Conservation (phyloP, 1,140 invertebrate genomes). For the Bombyx mandarina region DNA sequence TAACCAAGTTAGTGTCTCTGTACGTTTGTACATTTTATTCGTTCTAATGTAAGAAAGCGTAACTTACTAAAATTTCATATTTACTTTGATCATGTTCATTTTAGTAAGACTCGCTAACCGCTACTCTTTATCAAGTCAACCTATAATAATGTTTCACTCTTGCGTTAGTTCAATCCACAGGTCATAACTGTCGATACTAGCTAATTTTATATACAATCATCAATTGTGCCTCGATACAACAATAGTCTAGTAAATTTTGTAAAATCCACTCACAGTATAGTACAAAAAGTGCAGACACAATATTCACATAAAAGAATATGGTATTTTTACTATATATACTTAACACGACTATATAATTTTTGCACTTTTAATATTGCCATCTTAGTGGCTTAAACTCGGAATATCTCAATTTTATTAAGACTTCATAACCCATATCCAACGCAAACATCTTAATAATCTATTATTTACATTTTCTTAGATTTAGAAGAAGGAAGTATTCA, state of each 20-base stretch:
- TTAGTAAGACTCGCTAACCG: constrained; percentile 9
- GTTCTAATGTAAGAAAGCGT: background rate
- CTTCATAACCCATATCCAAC: constrained; percentile 55
- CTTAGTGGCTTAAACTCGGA: constrained; percentile 65
- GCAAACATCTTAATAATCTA: constrained; percentile 39
- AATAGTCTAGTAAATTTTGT: constrained; percentile 43
- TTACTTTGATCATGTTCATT: background rate
- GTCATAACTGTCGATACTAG: constrained; percentile 27
- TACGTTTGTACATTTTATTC: background rate
- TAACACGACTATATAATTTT: constrained; percentile 46
- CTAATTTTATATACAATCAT: constrained; percentile 66
- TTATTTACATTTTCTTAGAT: constrained; percentile 50
- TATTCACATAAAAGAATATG: constrained; percentile 64
- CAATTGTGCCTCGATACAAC: constrained; percentile 61
- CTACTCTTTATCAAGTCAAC: constrained; percentile 6
- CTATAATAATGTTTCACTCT: constrained; percentile 24
- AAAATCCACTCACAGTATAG: constrained; percentile 42
- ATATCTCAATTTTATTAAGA: constrained; percentile 69
- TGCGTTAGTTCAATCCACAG: constrained; percentile 23
- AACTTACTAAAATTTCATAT: background rate
- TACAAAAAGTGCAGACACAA: constrained; percentile 63
- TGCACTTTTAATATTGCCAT: constrained; percentile 65
- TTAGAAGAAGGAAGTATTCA: constrained; percentile 41
- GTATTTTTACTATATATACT: constrained; percentile 56
- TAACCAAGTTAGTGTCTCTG: constrained; percentile 5